Evolutionary conservation across 2,797 vertebrate genomes (phyloP).

Genomic region (Microchirus variegatus): DNA sequence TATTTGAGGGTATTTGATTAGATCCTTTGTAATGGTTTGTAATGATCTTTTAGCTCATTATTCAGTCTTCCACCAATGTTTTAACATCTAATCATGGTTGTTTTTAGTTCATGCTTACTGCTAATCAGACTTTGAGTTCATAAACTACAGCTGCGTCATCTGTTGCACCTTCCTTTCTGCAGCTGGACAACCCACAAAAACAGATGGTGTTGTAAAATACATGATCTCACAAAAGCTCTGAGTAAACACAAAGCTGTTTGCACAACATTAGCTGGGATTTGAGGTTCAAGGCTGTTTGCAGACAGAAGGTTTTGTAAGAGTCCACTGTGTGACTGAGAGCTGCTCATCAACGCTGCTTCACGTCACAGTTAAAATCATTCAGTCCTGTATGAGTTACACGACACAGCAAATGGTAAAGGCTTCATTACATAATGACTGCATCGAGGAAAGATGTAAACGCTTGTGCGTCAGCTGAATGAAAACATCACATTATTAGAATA

Average conservation of each 20-base stretch:
- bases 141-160: slow-evolving; percentile 28
- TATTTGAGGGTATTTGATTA: not conserved
- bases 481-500: too few species aligned
- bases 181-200: slow-evolving; percentile 40
- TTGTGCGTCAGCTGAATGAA: slow-evolving; percentile 15
- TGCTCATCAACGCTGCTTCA: slow-evolving; percentile 14
- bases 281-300: slow-evolving; percentile 23
- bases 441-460: slow-evolving; percentile 11
- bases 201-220: slow-evolving; percentile 63
- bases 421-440: slow-evolving; percentile 24
- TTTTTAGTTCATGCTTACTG: slow-evolving; percentile 23
- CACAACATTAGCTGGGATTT: not conserved
- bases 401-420: slow-evolving; percentile 9
- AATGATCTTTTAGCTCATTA: not conserved
- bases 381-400: slow-evolving; percentile 29
- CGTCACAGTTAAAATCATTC: slow-evolving; percentile 35
- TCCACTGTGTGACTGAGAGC: too few species aligned
- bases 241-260: slow-evolving; percentile 11
- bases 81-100: slow-evolving; percentile 14
- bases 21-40: not conserved
- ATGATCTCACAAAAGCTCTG: slow-evolving; percentile 42
- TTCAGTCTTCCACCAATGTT: not conserved
- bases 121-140: slow-evolving; percentile 39
- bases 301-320: slow-evolving; percentile 21
- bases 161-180: slow-evolving; percentile 23